Conservation (phyloP, 1,140 invertebrate genomes). For the Mya arenaria region DNA sequence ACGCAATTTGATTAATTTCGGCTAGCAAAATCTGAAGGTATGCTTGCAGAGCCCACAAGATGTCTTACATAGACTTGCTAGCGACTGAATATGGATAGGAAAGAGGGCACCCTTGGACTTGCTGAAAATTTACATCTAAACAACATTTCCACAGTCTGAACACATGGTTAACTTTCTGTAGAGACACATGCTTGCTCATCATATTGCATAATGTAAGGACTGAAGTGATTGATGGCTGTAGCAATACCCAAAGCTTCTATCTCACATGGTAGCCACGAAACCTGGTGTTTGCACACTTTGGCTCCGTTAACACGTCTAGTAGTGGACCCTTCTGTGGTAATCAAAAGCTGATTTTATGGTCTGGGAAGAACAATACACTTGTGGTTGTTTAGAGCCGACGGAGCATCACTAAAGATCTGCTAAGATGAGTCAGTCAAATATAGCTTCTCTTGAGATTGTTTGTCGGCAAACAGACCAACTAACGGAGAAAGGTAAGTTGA, state of each 20-base stretch:
- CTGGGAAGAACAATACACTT: slow-evolving; percentile 6
- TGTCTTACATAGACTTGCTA: slow-evolving; percentile 36
- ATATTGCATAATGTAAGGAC: slow-evolving; percentile 58
- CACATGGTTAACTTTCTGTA: slow-evolving; percentile 61
- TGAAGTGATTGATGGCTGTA: slow-evolving; percentile 58
- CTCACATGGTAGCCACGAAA: slow-evolving; percentile 33
- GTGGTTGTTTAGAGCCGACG: not conserved
- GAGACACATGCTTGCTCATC: slow-evolving; percentile 42
- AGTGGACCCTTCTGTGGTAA: slow-evolving; percentile 57
- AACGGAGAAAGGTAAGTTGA: not conserved
- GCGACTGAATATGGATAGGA: slow-evolving; percentile 48
- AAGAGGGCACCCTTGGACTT: slow-evolving; percentile 54
- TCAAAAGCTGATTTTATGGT: slow-evolving; percentile 56
- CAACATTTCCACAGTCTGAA: slow-evolving; percentile 44
- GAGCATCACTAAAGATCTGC: slow-evolving; percentile 5
- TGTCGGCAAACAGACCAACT: slow-evolving; percentile 20
- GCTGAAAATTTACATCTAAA: slow-evolving; percentile 55
- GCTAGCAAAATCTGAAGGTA: slow-evolving; percentile 58
- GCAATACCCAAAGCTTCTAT: slow-evolving; percentile 6
- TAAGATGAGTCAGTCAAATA: slow-evolving; percentile 28
- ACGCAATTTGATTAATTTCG: slow-evolving; percentile 37
- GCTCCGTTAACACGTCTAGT: slow-evolving; percentile 14
- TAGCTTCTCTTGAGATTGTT: slow-evolving; percentile 38
- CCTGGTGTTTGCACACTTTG: slow-evolving; percentile 35
- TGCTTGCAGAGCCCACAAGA: slow-evolving; percentile 23